Base-by-base conservation (phyloP, 2,888 invertebrate genomes). In the Drosophila bunnanda region DNA sequence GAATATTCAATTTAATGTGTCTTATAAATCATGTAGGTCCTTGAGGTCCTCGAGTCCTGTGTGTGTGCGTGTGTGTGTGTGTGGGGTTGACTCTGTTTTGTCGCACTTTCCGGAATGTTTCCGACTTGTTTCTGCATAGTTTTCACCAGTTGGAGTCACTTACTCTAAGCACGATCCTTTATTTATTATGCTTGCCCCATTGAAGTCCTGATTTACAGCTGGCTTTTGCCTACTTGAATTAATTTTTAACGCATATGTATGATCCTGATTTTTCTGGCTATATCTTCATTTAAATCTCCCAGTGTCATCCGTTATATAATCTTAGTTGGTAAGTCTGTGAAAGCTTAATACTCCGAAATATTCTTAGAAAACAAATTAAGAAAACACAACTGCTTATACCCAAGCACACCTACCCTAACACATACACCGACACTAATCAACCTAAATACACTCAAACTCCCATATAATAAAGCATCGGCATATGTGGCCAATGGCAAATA, bases 1-100 rank as follows among this genome's bases (percentile, higher is more conserved):
- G 87, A 86, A 83, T 86, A 83, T 83, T 83, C 83, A 83, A 83
- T 83, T 84, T 84, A 84, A 87, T 84, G 83, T 87, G 75, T 71
- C 83, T 84, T 84, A 87, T 84, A 87, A 83, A 83, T 83, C 83
- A 87, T 83, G 78, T 78, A 87, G 87, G 82, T 75, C 74, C 78
- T 76, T 77, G 75, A 75, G 70, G 67, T 62, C 70, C 58, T 66
- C 10, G 46, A 46, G 25, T 44, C 25, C 53, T 44, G 54, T 58
- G 38, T 38, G 17, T 17, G n/a, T 13, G 17, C 9, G 46, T 30
- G 46, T n/a, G 46, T 28, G 25, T 44, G 48, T 28, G 46, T 48
- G 46, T 30, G 32, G 32, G 13, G 15, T 15, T 20, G 34, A 28
- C 38, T 30, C 25, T 44, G 52, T 32, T 66, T 61, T 60, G 60